Base-by-base conservation (phyloP, 2,113 vertebrate genomes). In the Erythrocercus mccallii region DNA sequence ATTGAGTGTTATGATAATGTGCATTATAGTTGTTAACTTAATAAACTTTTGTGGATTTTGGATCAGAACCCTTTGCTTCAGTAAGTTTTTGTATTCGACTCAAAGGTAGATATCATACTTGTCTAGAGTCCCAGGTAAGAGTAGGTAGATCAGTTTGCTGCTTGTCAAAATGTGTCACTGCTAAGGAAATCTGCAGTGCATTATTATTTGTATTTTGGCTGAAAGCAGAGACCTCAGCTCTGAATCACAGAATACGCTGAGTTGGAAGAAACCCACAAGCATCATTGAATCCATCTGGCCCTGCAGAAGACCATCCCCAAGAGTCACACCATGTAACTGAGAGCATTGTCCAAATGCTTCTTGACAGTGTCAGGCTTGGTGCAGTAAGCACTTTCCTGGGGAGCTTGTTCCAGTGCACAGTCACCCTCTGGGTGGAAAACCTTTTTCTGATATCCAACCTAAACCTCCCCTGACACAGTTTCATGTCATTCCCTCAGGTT, bases 271-370 rank as follows among this genome's bases (percentile, higher is more conserved):
- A 70, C 15, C 2, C 12, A 47, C n/a, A 45, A 28, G 15, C 23
- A 53, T 20, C 12, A 69, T 23, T 0, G 0, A 45, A 10, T 61
- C 23, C 8, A 33, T 45, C 38, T 69, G 10, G 23, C 6, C 38
- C 54, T n/a, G 33, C 23, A 38, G 10, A 38, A 23, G 8, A 28
- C 15, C 37, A 58, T 23, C 8, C 18, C 45, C 54, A 69, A 19
- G 23, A 20, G 21, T 31, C 51, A 40, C 24, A 74, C 6, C 19
- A 13, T 15, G 18, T 45, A 3, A 18, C 64, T 19, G 22, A 45
- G 45, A 58, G 6, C 12, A 28, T 7, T 61, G 23, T 69, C 38
- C 28, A 33, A 78, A 53, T 3, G 2, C 7, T 53, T 53, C 38
- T 45, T 38, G 54, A 11, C 15, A 53, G 19, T 53, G 45, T 3